Evolutionary conservation across 2,797 vertebrate genomes (phyloP), one percentile per base, ranked within the genome.

Genomic region (Microctenopoma stevenorrisi): DNA sequence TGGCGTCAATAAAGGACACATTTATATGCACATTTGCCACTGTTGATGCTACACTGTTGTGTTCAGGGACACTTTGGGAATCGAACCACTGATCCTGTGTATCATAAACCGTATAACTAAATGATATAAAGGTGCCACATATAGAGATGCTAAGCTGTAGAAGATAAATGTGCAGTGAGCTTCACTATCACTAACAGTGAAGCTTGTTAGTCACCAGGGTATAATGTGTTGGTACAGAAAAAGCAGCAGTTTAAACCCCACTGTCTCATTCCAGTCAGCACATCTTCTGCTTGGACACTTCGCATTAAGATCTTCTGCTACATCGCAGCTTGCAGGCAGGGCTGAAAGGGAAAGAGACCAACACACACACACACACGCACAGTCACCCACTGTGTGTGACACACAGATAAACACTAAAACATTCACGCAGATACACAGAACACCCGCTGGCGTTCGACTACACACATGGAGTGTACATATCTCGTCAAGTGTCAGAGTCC

Each of bases 271-370:
- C 47, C 51, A 60, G 65, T 63, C 72, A 55, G 56, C 73, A 56
- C 65, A 49, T 75, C 74, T 83, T 83, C 79, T 79, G 76, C 84
- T 67, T 81, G 81, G 83, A 86, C 86, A 74, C 72, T 58, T 73
- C 4, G n/a, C 48, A 81, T 86, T 83, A 76, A 78, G 48, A 69
- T 83, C 74, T 26, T 62, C 61, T 62, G 67, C 79, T 46, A 50
- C 64, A 68, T 40, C 5, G 16, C 61, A 50, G 79, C 63, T 69
- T 79, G 71, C 40, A 15, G 40, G 40, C 40, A 42, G 40, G 76
- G 73, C 78, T 80, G 58, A 84, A 79, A 80, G 70, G 56, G 63
- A 72, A 38, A 72, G 33, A 68, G 62, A 53, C 58, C 12, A 48
- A 55, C 42, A 67, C 72, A 70, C 61, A 54, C 30, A 59, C 60